A percentile compares a stretch with the other conserved stretches of the same genome.
phyloP scores from a whole-genome alignment of 2,797 vertebrate species.

The Pyrocephalus nanus region DNA sequence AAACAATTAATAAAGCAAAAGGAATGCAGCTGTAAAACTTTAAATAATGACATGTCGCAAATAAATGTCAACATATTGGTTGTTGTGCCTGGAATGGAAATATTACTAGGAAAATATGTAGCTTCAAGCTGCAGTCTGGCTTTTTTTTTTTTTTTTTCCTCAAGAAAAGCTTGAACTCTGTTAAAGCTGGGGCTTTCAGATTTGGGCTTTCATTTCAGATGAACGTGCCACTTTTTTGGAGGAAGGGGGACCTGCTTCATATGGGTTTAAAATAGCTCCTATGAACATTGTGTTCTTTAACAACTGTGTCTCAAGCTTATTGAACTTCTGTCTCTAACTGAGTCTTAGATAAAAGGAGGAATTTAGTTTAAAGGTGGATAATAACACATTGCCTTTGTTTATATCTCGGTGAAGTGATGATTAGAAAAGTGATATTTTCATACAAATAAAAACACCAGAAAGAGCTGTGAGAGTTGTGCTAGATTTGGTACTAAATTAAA shows the following conservation, averaged over 20 bases:
- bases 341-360: not conserved
- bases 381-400: not conserved
- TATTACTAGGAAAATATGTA: slow-evolving; percentile 58
- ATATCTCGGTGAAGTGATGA: not conserved
- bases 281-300: not conserved
- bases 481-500: not conserved
- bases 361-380: not conserved
- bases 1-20: slow-evolving; percentile 66
- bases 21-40: slow-evolving; percentile 55
- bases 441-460: not conserved
- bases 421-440: not conserved
- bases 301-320: not conserved
- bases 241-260: not conserved
- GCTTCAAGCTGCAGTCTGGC: slow-evolving; percentile 5
- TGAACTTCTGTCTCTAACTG: not conserved
- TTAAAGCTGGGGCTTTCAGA: not conserved
- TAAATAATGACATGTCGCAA: slow-evolving; percentile 55
- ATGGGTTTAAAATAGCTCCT: not conserved
- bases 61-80: slow-evolving; percentile 54
- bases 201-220: not conserved
- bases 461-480: not conserved
- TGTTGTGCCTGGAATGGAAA: slow-evolving; percentile 63
- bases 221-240: not conserved
- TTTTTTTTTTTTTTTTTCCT: not conserved
- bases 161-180: not conserved